A percentile compares a stretch with the other conserved stretches of the same genome.
Conservation (phyloP, 53 echinoderm and acorn worm species). For the Temnopleurus reevesii region DNA sequence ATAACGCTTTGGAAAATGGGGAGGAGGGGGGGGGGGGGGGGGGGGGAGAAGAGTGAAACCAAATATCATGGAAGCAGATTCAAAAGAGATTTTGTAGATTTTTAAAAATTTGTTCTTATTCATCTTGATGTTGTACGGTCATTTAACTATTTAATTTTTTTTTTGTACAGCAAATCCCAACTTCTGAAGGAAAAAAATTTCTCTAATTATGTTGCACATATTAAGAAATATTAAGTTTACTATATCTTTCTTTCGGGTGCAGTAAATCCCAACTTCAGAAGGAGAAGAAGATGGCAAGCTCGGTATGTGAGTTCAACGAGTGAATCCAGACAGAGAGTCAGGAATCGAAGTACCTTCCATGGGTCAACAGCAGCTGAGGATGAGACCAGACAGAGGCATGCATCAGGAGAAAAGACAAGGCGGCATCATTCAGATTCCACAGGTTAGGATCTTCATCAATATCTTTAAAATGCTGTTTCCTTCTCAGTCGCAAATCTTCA, state of each 20-base stretch:
- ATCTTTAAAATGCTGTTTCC: neutral
- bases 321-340: conserved; percentile 73
- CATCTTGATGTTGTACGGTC: too few species aligned
- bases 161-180: too few species aligned
- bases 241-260: neutral
- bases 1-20: too few species aligned
- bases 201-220: too few species aligned
- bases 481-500: too few species aligned
- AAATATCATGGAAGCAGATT: too few species aligned
- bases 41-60: too few species aligned
- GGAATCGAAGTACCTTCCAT: conserved; percentile 39
- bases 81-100: too few species aligned
- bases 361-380: conserved; percentile 2
- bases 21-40: neutral
- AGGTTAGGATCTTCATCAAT: neutral
- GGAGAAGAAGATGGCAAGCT: conserved; percentile 76
- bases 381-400: neutral
- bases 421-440: conserved; percentile 39
- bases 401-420: neutral
- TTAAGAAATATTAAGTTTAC: too few species aligned
- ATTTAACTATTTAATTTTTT: too few species aligned
- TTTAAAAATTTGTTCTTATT: too few species aligned
- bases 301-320: conserved; percentile 92
- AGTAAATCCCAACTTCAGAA: conserved; percentile 85
- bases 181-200: too few species aligned